phyloP scores from a whole-genome alignment of 2,113 vertebrate species.

The Erythrolamprus reginae region DNA sequence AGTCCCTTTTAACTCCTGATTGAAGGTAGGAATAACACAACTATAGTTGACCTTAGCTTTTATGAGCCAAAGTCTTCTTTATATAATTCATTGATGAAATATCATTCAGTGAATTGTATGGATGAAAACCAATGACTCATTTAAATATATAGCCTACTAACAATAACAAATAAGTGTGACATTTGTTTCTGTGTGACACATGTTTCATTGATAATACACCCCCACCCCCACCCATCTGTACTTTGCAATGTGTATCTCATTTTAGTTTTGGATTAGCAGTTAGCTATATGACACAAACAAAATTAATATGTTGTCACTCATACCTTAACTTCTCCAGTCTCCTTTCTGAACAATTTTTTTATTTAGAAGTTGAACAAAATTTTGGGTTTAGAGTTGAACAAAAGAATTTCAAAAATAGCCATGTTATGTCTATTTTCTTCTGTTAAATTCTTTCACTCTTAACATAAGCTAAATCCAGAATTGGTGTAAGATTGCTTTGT shows the following conservation, averaged over 20 bases:
- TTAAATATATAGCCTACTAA: neutral
- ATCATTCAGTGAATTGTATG: neutral
- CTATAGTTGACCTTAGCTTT: neutral
- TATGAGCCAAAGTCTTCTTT: neutral
- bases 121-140: neutral
- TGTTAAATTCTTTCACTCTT: neutral
- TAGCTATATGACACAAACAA: neutral
- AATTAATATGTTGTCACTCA: neutral
- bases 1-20: neutral
- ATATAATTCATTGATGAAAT: neutral
- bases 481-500: neutral
- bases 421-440: neutral
- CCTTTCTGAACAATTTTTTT: neutral
- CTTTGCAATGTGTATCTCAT: neutral
- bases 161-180: neutral
- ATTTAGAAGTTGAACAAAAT: neutral
- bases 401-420: neutral
- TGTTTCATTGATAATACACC: neutral
- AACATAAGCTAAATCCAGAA: neutral
- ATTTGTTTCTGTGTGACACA: neutral
- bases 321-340: neutral
- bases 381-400: neutral
- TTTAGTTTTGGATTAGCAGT: neutral
- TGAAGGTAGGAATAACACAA: neutral
- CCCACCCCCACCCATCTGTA: too few relatives aligned